Percentiles rank a stretch among this genome's conserved stretches.
Conservation (phyloP, 1,140 invertebrate genomes). For the Drosophila ohnishii region DNA sequence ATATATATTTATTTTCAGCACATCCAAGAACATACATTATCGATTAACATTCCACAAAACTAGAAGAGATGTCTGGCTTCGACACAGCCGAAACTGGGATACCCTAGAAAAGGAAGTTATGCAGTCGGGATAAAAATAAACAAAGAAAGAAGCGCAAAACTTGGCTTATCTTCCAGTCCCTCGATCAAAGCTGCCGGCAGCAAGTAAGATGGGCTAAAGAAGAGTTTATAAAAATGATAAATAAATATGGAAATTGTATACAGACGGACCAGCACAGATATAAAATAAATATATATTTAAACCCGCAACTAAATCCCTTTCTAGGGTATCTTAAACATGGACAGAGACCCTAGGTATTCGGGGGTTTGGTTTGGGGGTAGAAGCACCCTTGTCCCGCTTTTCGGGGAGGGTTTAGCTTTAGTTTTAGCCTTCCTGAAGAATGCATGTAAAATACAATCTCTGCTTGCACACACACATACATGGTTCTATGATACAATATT, state of each 20-base stretch:
- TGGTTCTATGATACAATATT: conserved; percentile 28
- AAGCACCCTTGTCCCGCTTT: conserved; percentile 15
- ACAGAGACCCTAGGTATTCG: conserved; percentile 20
- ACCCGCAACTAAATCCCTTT: not conserved
- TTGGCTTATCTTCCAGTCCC: not conserved
- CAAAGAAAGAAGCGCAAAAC: not conserved
- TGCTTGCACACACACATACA: conserved; percentile 3
- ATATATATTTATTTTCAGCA: conserved; percentile 38
- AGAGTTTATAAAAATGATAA: not conserved
- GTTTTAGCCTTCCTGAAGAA: conserved; percentile 17
- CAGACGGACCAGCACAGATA: not conserved
- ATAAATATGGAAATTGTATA: not conserved
- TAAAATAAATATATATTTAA: not conserved
- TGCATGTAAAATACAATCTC: conserved; percentile 58
- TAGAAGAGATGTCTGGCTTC: conserved; percentile 31
- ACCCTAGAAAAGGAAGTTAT: conserved; percentile 16
- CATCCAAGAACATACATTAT: conserved; percentile 46
- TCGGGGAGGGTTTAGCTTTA: not conserved
- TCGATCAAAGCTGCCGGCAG: conserved; percentile 16
- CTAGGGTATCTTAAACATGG: conserved; percentile 23
- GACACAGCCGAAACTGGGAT: conserved; percentile 21
- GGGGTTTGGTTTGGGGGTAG: conserved; percentile 9
- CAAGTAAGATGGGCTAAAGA: not conserved
- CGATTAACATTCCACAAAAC: conserved; percentile 41
- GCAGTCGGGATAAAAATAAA: not conserved